Conservation (phyloP, 2,797 vertebrate genomes). For the Martes flavigula region DNA sequence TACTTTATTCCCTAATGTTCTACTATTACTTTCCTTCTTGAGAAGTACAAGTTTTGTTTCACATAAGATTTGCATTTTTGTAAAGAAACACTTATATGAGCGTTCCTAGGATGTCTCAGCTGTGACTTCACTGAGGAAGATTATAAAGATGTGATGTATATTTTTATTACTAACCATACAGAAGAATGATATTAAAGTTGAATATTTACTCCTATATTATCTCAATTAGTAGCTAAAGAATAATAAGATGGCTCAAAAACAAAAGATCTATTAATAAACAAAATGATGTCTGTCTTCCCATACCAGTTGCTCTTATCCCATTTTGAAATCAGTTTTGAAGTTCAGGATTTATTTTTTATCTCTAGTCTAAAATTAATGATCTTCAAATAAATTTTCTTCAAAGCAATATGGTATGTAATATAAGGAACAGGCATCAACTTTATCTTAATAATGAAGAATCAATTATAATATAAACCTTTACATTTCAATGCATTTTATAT, state of each 20-base stretch:
- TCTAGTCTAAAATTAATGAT: not conserved
- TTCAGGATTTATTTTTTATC: not conserved
- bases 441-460: not conserved
- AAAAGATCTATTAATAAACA: not conserved
- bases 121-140: not conserved
- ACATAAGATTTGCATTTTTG: not conserved
- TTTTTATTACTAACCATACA: not conserved
- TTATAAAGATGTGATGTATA: not conserved
- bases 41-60: not conserved
- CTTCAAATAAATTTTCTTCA: not conserved
- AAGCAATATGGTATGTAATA: not conserved
- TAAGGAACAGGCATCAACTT: not conserved
- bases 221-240: not conserved
- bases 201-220: not conserved
- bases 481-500: not conserved
- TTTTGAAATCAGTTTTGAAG: slow-evolving; percentile 10
- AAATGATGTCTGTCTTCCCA: not conserved
- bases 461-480: not conserved
- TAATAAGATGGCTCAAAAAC: not conserved
- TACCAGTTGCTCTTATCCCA: not conserved
- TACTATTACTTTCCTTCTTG: not conserved
- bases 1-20: not conserved
- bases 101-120: not conserved
- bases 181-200: not conserved
- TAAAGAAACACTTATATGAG: not conserved